A percentile compares a stretch with the other conserved stretches of the same genome.
Evolutionary conservation across 2,888 invertebrate species (phyloP).

Genomic region (Coenonympha arcania): DNA sequence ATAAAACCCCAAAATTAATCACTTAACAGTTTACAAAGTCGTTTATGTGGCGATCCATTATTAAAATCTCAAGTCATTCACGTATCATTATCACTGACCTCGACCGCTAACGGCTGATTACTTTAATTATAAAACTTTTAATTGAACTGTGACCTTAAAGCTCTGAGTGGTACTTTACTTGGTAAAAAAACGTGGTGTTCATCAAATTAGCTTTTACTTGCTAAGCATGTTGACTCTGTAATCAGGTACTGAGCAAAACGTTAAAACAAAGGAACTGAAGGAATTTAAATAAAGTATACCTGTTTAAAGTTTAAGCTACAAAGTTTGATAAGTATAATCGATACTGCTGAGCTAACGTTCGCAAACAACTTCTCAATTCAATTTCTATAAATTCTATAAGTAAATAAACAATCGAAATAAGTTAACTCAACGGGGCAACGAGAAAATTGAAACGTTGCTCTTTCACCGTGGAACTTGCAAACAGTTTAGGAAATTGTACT

Average conservation of each 20-base stretch:
- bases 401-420: conserved; percentile 1
- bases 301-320: background rate
- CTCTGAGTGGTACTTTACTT: background rate
- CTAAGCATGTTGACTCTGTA: too few species aligned
- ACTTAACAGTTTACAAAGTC: conserved; percentile 1
- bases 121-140: conserved; percentile 6
- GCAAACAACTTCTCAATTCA: background rate
- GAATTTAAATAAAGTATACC: too few species aligned
- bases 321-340: background rate
- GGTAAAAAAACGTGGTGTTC: background rate
- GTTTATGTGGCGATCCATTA: conserved; percentile 1
- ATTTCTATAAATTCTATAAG: background rate
- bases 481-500: conserved; percentile 17
- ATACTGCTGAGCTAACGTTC: background rate
- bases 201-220: background rate
- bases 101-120: background rate
- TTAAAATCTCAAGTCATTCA: conserved; percentile 7
- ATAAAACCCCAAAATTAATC: background rate
- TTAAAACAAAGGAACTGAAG: background rate
- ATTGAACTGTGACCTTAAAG: conserved; percentile 2
- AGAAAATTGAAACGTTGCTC: background rate
- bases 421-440: conserved; percentile 4
- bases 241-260: too few species aligned
- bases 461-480: conserved; percentile 9
- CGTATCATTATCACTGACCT: conserved; percentile 2